phyloP scores from a whole-genome alignment of 2,797 vertebrate genomes.

The Gymnopithys bicolor region DNA sequence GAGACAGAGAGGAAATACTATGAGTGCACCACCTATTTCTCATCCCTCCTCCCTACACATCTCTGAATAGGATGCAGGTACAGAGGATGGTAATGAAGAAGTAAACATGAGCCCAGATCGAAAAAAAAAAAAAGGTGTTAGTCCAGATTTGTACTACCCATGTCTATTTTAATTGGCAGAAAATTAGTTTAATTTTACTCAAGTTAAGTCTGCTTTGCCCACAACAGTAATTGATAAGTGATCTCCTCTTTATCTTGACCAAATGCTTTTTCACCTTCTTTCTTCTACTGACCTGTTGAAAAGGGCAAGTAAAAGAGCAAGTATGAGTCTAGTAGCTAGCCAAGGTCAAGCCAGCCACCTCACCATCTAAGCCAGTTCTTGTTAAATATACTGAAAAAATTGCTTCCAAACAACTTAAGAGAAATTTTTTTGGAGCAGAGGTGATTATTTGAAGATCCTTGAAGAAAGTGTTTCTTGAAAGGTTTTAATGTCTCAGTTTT shows the following conservation, averaged over 20 bases:
- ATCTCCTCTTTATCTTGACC: not conserved
- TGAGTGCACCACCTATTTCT: not conserved
- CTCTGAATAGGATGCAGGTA: not conserved
- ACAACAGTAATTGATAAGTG: not conserved
- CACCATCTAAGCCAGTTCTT: not conserved
- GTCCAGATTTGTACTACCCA: not conserved
- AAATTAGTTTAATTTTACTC: not conserved
- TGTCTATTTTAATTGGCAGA: not conserved
- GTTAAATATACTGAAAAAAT: not conserved
- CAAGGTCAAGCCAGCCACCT: not conserved
- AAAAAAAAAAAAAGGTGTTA: not conserved
- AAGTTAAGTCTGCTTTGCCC: not conserved
- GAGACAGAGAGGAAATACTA: not conserved
- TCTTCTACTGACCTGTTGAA: not conserved
- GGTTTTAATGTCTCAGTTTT: not conserved
- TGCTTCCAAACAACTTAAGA: not conserved
- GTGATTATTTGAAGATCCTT: not conserved
- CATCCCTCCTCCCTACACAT: not conserved
- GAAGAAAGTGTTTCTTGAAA: not conserved
- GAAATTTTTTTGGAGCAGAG: not conserved
- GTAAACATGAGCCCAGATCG: not conserved
- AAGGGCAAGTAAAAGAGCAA: not conserved
- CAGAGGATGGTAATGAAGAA: not conserved
- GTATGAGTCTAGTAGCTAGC: not conserved
- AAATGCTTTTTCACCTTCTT: not conserved